phyloP scores from a whole-genome alignment of 2,797 vertebrate species.

The Helostoma temminkii region DNA sequence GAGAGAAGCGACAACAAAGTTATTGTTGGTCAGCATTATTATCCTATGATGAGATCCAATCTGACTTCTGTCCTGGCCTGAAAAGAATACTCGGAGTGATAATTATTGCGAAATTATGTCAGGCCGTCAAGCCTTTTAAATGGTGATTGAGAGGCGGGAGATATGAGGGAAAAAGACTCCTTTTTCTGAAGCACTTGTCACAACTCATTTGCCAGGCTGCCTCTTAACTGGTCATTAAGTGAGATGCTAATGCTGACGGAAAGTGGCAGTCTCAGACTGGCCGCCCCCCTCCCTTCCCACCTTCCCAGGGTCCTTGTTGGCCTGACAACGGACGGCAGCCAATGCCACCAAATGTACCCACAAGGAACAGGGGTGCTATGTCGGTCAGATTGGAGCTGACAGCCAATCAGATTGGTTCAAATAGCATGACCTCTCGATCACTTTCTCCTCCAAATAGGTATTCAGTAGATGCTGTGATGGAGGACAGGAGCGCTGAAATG shows the following conservation, averaged over 20 bases:
- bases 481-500: constrained; percentile 60
- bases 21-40: constrained; percentile 93
- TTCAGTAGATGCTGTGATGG: constrained; percentile 69
- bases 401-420: constrained; percentile 91
- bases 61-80: constrained; percentile 89
- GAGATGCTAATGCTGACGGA: constrained; percentile 97
- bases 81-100: constrained; percentile 95
- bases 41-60: constrained; percentile 90
- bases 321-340: constrained; percentile 85
- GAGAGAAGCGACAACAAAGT: constrained; percentile 82
- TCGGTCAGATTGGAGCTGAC: constrained; percentile 90
- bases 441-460: constrained; percentile 83
- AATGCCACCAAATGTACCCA: constrained; percentile 87
- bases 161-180: constrained; percentile 90
- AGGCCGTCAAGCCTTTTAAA: constrained; percentile 94
- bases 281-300: constrained; percentile 84
- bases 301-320: constrained; percentile 87
- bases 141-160: constrained; percentile 92
- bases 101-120: constrained; percentile 99
- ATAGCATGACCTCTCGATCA: constrained; percentile 84
- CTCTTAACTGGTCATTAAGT: constrained; percentile 98
- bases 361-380: constrained; percentile 84
- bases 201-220: constrained; percentile 95
- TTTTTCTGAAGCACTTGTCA: constrained; percentile 96
- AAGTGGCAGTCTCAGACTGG: constrained; percentile 97